These are phyloP conservation scores for Cylas formicarius DNA, from an alignment of 1,140 invertebrate genomes.

Conservation along the genomic window DNA sequence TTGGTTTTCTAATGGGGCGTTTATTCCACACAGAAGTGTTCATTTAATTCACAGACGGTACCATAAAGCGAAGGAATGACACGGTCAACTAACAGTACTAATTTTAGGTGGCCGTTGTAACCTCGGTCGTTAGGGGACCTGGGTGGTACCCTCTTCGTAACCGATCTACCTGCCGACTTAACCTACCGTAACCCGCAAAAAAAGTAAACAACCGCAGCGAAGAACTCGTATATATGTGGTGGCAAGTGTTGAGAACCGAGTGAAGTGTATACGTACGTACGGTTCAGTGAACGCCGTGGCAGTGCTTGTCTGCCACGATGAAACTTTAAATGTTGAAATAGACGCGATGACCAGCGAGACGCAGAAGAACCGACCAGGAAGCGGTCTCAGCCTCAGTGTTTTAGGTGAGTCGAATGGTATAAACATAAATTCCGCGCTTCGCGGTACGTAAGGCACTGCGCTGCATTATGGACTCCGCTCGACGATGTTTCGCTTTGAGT, in stretches of 20 bases:
- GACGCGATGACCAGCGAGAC: conserved; percentile 21
- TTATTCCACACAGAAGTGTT: too few relatives aligned
- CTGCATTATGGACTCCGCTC: too few relatives aligned
- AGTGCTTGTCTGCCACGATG: conserved; percentile 6
- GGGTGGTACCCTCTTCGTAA: background rate
- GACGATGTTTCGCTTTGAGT: too few relatives aligned
- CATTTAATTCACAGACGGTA: too few relatives aligned
- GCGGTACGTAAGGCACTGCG: too few relatives aligned
- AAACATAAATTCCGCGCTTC: too few relatives aligned
- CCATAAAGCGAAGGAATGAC: too few relatives aligned
- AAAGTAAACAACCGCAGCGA: background rate
- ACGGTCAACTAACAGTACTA: too few relatives aligned
- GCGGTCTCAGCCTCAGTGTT: conserved; percentile 22
- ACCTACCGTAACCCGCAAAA: background rate
- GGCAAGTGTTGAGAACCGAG: conserved; percentile 7
- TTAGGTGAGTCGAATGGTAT: conserved; percentile 26
- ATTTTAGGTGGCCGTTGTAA: too few relatives aligned
- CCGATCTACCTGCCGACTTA: background rate
- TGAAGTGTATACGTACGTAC: conserved; percentile 1
- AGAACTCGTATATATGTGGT: conserved; percentile 1
- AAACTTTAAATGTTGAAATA: conserved; percentile 13
- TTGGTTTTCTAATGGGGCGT: too few relatives aligned
- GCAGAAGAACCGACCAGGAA: conserved; percentile 23
- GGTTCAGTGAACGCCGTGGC: conserved; percentile 2
- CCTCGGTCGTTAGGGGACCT: too few relatives aligned